Conservation (phyloP, 2,797 vertebrate species). For the Sebastes ruberrimus region DNA sequence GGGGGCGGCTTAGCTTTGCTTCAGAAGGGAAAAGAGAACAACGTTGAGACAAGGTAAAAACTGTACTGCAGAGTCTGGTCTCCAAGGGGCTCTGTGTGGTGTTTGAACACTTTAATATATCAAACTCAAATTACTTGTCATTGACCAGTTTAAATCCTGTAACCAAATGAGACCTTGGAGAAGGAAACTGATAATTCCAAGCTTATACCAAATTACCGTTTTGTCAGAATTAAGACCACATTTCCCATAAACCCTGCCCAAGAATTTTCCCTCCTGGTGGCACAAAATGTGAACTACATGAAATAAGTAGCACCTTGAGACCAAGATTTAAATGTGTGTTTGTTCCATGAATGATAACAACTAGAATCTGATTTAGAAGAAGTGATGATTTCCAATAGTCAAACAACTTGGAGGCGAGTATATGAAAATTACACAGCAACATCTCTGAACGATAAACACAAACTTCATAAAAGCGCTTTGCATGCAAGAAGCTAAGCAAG, state of each 20-base stretch:
- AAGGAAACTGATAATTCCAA: background rate
- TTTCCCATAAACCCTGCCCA: background rate
- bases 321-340: background rate
- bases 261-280: background rate
- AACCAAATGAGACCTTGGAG: background rate
- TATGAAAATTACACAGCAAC: slow-evolving; percentile 6
- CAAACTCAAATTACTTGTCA: background rate
- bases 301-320: slow-evolving; percentile 5
- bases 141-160: background rate
- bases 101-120: background rate
- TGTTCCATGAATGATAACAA: background rate
- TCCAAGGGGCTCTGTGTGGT: background rate
- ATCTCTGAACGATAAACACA: slow-evolving; percentile 21
- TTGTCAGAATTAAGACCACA: background rate
- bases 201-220: background rate
- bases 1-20: slow-evolving; percentile 96
- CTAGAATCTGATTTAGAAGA: background rate
- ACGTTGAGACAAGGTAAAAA: background rate
- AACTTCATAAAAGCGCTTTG: slow-evolving; percentile 16
- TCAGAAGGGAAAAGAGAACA: slow-evolving; percentile 49
- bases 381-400: background rate
- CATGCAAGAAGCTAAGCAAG: slow-evolving; percentile 50
- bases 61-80: background rate
- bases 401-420: background rate
- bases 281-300: background rate